Evolutionary conservation across 2,797 vertebrate genomes (phyloP).

Genomic region (Acanthurus tractus): DNA sequence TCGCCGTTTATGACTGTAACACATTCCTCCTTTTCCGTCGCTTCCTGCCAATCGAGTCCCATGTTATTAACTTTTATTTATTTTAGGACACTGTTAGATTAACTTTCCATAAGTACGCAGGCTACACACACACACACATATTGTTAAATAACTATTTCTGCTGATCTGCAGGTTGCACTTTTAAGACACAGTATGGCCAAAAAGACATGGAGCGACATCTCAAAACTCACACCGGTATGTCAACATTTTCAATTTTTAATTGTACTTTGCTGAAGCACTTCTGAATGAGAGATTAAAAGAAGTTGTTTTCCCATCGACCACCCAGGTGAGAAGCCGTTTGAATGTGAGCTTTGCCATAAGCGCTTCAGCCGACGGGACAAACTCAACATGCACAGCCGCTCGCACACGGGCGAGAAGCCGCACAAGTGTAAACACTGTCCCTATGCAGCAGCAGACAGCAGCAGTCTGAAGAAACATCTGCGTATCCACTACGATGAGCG

Average conservation of each 20-base stretch:
- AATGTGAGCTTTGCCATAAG: slow-evolving; percentile 95
- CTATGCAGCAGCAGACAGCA: slow-evolving; percentile 96
- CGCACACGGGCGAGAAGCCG: slow-evolving; percentile 96
- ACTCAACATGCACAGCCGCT: slow-evolving; percentile 95
- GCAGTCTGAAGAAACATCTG: slow-evolving; percentile 97
- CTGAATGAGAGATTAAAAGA: not conserved
- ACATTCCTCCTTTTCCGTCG: slow-evolving; percentile 34
- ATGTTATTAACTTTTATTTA: slow-evolving; percentile 29
- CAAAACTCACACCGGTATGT: slow-evolving; percentile 95
- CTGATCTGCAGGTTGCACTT: slow-evolving; percentile 90
- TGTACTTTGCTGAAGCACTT: not conserved
- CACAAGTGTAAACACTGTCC: slow-evolving; percentile 96
- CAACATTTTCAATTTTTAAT: accelerated
- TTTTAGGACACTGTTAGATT: slow-evolving; percentile 17
- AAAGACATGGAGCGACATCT: slow-evolving; percentile 98
- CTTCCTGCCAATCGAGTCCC: slow-evolving; percentile 31
- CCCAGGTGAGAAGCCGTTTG: slow-evolving; percentile 97
- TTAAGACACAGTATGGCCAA: slow-evolving; percentile 97
- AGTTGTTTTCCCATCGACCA: not conserved
- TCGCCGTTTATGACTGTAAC: slow-evolving; percentile 35
- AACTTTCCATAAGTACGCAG: not conserved
- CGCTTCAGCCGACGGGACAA: slow-evolving; percentile 97
- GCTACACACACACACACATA: slow-evolving; percentile 3
- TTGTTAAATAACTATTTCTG: slow-evolving; percentile 15
- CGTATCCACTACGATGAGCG: slow-evolving; percentile 95